A percentile compares a stretch with the other conserved stretches of the same genome.
These are phyloP conservation scores for Lasioglossum marginatum DNA, from an alignment of 2,888 invertebrate genomes.

Conservation along the genomic window DNA sequence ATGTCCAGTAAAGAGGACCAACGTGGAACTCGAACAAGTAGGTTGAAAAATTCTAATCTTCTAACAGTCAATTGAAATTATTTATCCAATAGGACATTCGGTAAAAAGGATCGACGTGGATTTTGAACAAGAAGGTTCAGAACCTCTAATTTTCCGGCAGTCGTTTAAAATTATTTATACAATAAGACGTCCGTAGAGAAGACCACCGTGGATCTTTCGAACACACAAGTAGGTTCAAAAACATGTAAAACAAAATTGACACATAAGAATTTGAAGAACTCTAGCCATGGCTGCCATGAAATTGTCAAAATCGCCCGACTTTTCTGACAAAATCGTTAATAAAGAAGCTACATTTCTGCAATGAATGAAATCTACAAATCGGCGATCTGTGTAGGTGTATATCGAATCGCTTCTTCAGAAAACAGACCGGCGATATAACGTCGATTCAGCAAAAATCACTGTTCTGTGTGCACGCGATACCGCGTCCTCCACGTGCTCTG, in stretches of 20 bases:
- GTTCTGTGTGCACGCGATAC: not conserved
- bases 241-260: not conserved
- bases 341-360: not conserved
- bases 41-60: not conserved
- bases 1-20: not conserved
- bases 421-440: not conserved
- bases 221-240: not conserved
- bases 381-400: not conserved
- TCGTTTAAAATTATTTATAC: not conserved
- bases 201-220: not conserved
- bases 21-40: not conserved
- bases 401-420: not conserved
- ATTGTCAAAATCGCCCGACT: not conserved
- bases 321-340: not conserved
- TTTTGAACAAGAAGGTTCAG: not conserved
- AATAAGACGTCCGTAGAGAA: not conserved
- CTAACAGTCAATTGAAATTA: not conserved
- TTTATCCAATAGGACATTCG: not conserved
- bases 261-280: not conserved
- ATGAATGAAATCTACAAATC: not conserved
- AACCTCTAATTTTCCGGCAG: not conserved
- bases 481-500: not conserved
- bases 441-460: conserved; percentile 21
- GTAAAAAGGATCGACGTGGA: not conserved
- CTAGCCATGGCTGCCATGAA: not conserved